These are phyloP conservation scores for Hofmannophila pseudospretella DNA, from an alignment of 2,888 invertebrate genomes.

Conservation along the genomic window DNA sequence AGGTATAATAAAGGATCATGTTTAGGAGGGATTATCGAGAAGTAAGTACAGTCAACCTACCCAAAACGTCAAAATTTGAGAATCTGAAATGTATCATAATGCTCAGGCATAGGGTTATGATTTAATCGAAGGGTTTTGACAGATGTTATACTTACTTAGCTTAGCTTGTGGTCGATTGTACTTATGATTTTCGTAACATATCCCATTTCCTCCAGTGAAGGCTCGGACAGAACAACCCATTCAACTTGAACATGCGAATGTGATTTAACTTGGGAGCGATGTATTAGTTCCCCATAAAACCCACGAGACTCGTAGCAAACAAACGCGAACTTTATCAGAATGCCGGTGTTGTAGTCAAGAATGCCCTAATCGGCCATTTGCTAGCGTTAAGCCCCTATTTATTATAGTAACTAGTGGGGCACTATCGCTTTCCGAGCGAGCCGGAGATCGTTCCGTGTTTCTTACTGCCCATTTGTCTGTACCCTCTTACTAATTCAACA, in stretches of 20 bases:
- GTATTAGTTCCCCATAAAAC: constrained; percentile 49
- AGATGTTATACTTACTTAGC: too few species aligned
- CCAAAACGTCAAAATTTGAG: too few species aligned
- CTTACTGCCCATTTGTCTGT: constrained; percentile 57
- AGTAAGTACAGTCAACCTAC: too few species aligned
- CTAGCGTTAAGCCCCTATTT: constrained; percentile 62
- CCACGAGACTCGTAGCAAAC: constrained; percentile 57
- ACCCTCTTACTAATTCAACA: constrained; percentile 69
- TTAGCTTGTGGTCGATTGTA: too few species aligned
- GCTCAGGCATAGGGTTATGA: too few species aligned
- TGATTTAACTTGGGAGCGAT: constrained; percentile 48
- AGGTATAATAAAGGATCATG: too few species aligned
- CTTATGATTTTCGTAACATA: too few species aligned
- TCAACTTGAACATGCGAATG: constrained; percentile 26
- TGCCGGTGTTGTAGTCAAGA: constrained; percentile 64
- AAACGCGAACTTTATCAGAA: constrained; percentile 69
- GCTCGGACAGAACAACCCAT: background rate
- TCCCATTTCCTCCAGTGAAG: too few species aligned
- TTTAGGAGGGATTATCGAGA: too few species aligned
- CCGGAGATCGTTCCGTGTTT: constrained; percentile 53
- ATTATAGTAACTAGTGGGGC: constrained; percentile 67
- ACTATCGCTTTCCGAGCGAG: constrained; percentile 61
- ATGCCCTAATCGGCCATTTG: constrained; percentile 68
- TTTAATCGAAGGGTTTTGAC: too few species aligned
- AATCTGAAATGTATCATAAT: too few species aligned